These are phyloP conservation scores for Copidosoma floridanum DNA, from an alignment of 1,140 invertebrate genomes.

Conservation along the genomic window DNA sequence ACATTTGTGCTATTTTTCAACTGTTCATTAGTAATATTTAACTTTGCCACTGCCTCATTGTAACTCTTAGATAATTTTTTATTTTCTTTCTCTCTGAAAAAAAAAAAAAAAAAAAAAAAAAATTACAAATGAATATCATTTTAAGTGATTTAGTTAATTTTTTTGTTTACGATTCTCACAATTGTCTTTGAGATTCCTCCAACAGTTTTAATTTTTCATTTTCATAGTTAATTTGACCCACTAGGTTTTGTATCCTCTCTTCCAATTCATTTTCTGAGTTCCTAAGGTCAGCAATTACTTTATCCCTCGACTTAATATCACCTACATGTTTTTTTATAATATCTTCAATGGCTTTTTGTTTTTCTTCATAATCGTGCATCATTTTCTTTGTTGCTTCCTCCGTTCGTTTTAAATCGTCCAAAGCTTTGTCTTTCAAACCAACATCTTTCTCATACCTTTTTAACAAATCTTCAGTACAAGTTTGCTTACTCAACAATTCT, in stretches of 20 bases:
- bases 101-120: constrained; percentile 9
- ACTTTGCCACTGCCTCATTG: constrained; percentile 36
- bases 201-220: constrained; percentile 37
- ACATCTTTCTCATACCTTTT: constrained; percentile 27
- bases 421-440: constrained; percentile 25
- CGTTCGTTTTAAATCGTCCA: constrained; percentile 22
- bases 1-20: constrained; percentile 46
- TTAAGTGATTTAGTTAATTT: neutral
- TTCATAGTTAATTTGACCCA: constrained; percentile 41
- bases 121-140: constrained; percentile 5
- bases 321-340: constrained; percentile 3
- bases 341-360: neutral
- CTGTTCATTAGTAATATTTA: constrained; percentile 46
- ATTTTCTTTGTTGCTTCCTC: constrained; percentile 31
- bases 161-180: constrained; percentile 35
- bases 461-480: constrained; percentile 19
- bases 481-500: constrained; percentile 2
- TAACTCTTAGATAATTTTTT: constrained; percentile 44
- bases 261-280: constrained; percentile 29
- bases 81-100: constrained; percentile 47
- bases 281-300: constrained; percentile 13
- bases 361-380: constrained; percentile 4
- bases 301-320: constrained; percentile 19
- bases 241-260: constrained; percentile 37
- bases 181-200: constrained; percentile 36